Evolutionary conservation across 2,113 vertebrate genomes (phyloP).

Genomic region (Thermophis baileyi): DNA sequence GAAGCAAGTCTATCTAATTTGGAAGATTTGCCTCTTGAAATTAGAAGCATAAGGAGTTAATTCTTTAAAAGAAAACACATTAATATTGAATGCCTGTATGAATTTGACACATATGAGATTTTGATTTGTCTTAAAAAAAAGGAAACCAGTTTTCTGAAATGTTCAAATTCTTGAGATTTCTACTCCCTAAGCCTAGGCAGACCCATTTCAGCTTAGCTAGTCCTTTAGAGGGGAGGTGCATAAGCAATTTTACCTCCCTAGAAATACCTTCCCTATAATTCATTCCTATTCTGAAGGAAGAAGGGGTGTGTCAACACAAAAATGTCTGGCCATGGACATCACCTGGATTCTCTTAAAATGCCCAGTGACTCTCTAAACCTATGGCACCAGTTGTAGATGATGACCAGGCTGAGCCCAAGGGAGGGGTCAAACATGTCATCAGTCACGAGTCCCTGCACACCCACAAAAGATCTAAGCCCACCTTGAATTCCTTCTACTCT

Average conservation of each 20-base stretch:
- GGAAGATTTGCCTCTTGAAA: not conserved
- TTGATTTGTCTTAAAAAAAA: not conserved
- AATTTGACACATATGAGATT: not conserved
- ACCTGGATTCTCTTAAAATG: not conserved
- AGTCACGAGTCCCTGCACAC: not conserved
- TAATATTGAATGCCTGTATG: not conserved
- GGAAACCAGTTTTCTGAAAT: not conserved
- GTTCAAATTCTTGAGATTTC: not conserved
- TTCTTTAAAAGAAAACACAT: not conserved
- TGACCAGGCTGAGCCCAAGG: not conserved
- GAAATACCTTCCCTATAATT: not conserved
- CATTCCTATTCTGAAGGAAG: not conserved
- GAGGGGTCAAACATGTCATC: no score
- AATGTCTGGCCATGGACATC: not conserved
- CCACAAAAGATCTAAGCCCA: not conserved
- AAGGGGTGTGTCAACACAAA: not conserved
- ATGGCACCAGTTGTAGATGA: not conserved
- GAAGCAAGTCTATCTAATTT: not conserved
- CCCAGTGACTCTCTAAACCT: not conserved
- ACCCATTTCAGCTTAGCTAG: not conserved
- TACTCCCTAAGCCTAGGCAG: not conserved
- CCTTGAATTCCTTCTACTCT: not conserved
- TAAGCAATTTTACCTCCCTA: not conserved
- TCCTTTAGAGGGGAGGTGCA: not conserved
- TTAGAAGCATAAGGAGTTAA: not conserved